Conservation (phyloP, 2,888 invertebrate genomes). For the Agrochola lychnidis region DNA sequence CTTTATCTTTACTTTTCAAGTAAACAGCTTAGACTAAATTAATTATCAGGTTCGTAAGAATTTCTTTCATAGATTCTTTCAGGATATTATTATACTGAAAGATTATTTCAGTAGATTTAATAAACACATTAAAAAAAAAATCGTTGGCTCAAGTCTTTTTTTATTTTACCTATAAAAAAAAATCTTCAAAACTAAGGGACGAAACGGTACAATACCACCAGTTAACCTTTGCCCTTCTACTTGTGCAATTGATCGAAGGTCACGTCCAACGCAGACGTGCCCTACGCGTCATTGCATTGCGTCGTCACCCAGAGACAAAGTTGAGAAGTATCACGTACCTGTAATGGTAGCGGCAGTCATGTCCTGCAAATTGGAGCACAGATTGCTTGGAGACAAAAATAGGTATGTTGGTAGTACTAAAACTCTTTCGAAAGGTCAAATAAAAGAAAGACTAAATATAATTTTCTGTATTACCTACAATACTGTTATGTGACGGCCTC, state of each 20-base stretch:
- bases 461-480: too few species aligned
- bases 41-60: neutral
- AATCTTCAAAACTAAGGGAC: neutral
- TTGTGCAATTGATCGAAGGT: slow-evolving; percentile 19
- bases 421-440: too few species aligned
- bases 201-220: neutral
- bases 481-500: too few species aligned
- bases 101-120: too few species aligned
- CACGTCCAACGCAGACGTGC: slow-evolving; percentile 38
- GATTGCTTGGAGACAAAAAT: neutral
- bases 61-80: neutral
- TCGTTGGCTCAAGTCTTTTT: rapidly evolving
- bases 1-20: neutral
- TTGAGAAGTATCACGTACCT: slow-evolving; percentile 27
- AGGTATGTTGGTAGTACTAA: too few species aligned
- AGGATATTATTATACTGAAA: neutral
- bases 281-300: slow-evolving; percentile 17
- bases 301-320: neutral
- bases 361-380: neutral
- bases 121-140: neutral
- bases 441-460: too few species aligned
- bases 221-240: slow-evolving; percentile 13
- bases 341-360: neutral
- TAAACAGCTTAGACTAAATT: neutral
- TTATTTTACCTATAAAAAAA: too few species aligned